Evolutionary conservation across 1,140 invertebrate species (phyloP).

Genomic region (Riptortus pedestris): DNA sequence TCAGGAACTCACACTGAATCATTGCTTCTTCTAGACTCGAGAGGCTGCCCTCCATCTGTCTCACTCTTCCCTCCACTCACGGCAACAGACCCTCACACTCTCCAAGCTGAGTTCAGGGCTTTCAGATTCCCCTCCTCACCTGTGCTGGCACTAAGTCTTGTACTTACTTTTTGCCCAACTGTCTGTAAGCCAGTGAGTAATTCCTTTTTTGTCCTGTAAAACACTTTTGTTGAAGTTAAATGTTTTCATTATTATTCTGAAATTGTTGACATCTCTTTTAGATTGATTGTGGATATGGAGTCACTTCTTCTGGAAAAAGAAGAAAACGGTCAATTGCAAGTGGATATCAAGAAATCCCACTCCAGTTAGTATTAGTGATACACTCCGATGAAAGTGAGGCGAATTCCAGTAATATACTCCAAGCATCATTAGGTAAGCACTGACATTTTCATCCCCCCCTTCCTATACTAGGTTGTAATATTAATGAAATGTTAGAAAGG

Average conservation of each 20-base stretch:
- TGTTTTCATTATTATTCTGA: background rate
- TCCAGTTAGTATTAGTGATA: slow-evolving; percentile 39
- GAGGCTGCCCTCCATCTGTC: slow-evolving; percentile 46
- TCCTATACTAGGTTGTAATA: background rate
- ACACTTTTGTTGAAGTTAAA: background rate
- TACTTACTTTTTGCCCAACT: slow-evolving; percentile 54
- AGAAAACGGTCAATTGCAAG: slow-evolving; percentile 25
- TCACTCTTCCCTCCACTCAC: slow-evolving; percentile 43
- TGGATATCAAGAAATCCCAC: slow-evolving; percentile 34
- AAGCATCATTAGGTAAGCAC: slow-evolving; percentile 7
- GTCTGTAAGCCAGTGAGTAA: slow-evolving; percentile 46
- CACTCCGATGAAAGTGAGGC: background rate
- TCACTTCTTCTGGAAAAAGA: slow-evolving; percentile 35
- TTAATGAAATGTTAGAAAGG: background rate
- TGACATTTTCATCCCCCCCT: background rate
- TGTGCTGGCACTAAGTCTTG: slow-evolving; percentile 53
- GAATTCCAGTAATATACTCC: background rate
- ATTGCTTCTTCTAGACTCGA: slow-evolving; percentile 41
- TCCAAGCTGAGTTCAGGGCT: slow-evolving; percentile 44
- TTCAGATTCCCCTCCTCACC: slow-evolving; percentile 61
- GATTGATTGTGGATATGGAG: slow-evolving; percentile 35
- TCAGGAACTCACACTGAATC: slow-evolving; percentile 41
- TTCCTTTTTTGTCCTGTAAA: background rate
- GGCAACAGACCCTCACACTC: slow-evolving; percentile 37
- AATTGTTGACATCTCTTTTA: slow-evolving; percentile 25